Conservation (phyloP, 2,797 vertebrate species). For the Xenentodon cancila region DNA sequence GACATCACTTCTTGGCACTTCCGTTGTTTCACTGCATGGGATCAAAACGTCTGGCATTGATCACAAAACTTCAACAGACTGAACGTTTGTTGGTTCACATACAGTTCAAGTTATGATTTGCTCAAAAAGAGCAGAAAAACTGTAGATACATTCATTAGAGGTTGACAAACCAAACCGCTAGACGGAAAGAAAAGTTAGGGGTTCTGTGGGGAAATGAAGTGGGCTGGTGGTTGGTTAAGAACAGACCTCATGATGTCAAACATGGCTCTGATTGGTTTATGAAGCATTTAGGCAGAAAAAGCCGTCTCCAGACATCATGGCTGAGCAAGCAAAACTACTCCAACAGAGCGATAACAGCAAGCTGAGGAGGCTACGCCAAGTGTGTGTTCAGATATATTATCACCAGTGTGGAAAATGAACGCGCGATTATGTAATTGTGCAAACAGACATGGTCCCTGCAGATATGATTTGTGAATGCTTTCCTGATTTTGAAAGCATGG, state of each 20-base stretch:
- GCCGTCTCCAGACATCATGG: not conserved
- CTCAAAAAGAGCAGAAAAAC: no score
- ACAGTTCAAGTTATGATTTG: not conserved
- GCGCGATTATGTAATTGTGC: not conserved
- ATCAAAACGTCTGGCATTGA: not conserved
- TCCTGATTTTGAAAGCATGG: not conserved
- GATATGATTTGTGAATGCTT: not conserved
- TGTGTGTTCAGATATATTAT: not conserved
- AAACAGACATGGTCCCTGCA: not conserved
- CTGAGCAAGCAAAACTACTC: not conserved
- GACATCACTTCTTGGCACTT: not conserved
- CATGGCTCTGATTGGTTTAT: not conserved
- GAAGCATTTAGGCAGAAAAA: conserved; percentile 1
- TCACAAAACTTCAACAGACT: no score
- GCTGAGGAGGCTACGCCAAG: not conserved
- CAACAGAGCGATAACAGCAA: not conserved
- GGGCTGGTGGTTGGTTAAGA: not conserved
- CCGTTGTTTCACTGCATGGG: no score
- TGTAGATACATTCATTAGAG: no score
- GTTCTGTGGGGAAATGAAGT: not conserved
- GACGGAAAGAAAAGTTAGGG: not conserved
- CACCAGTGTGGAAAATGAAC: conserved; percentile 5
- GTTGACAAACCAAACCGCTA: not conserved
- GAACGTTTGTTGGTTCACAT: not conserved
- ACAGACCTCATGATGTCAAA: not conserved